Evolutionary conservation across 2,113 vertebrate species (phyloP).

Genomic region (Elaphurus davidianus): DNA sequence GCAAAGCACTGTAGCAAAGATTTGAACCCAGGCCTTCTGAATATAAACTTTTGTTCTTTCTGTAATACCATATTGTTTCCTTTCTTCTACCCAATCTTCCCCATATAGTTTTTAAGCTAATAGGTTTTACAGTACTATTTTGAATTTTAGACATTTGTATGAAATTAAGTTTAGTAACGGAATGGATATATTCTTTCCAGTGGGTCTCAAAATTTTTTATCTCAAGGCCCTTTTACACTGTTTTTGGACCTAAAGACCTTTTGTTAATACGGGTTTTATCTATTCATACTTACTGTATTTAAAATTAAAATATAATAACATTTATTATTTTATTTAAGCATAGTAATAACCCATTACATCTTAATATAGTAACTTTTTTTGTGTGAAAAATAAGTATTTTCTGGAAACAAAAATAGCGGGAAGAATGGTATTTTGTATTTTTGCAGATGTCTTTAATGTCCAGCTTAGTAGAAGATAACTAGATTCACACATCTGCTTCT

Average conservation of each 20-base stretch:
- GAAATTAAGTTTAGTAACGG: not conserved
- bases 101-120: not conserved
- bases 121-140: conserved; percentile 2
- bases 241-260: not conserved
- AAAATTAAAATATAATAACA: not conserved
- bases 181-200: not conserved
- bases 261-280: not conserved
- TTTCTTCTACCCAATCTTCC: not conserved
- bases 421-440: not conserved
- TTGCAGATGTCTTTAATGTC: conserved; percentile 8
- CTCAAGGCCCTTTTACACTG: not conserved
- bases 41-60: conserved; percentile 4
- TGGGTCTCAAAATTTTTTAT: conserved; percentile 8
- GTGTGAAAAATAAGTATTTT: not conserved
- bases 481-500: not conserved
- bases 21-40: not conserved
- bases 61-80: not conserved
- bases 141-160: conserved; percentile 25
- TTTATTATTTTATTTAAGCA: conserved; percentile 5
- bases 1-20: not conserved
- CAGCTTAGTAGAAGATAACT: not conserved
- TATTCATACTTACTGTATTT: conserved; percentile 21
- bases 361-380: not conserved
- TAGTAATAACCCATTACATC: not conserved
- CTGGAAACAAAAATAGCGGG: not conserved